A percentile compares a stretch with the other conserved stretches of the same genome.
Conservation (phyloP, 2,113 vertebrate species). For the Upupa epops region DNA sequence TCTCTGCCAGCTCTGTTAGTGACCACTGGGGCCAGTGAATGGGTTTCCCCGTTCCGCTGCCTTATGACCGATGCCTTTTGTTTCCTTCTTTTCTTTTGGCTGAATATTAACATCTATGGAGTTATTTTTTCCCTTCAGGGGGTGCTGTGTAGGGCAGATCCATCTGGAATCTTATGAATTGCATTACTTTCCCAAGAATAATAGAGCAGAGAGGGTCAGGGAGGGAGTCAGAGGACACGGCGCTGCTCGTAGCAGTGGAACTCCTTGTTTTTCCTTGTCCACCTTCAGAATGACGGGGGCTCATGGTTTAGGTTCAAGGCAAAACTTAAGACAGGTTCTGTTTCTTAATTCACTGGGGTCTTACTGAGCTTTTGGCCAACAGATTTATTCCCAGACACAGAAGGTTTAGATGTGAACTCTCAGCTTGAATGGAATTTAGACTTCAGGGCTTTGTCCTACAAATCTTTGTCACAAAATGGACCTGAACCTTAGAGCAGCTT, state of each 20-base stretch:
- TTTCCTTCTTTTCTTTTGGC: neutral
- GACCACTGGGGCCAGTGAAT: neutral
- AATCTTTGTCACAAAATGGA: neutral
- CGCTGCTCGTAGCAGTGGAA: neutral
- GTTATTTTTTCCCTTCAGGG: neutral
- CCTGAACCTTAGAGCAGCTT: too few relatives aligned
- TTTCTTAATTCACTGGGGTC: neutral
- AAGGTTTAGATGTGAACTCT: neutral
- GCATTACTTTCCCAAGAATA: neutral
- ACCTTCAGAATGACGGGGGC: neutral
- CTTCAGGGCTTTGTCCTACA: neutral
- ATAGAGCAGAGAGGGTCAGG: neutral
- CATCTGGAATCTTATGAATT: fast-evolving
- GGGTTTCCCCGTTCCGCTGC: neutral
- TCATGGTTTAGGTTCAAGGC: neutral
- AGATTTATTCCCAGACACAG: neutral
- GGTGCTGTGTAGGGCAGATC: neutral
- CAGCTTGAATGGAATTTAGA: neutral
- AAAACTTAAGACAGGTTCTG: neutral
- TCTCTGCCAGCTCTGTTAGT: neutral
- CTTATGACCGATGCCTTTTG: neutral
- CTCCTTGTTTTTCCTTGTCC: neutral
- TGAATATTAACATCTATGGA: neutral
- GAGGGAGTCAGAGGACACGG: neutral
- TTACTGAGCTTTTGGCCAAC: neutral